A percentile compares a stretch with the other conserved stretches of the same genome.
Conservation (phyloP, 2,113 vertebrate species). For the Cariama cristata region DNA sequence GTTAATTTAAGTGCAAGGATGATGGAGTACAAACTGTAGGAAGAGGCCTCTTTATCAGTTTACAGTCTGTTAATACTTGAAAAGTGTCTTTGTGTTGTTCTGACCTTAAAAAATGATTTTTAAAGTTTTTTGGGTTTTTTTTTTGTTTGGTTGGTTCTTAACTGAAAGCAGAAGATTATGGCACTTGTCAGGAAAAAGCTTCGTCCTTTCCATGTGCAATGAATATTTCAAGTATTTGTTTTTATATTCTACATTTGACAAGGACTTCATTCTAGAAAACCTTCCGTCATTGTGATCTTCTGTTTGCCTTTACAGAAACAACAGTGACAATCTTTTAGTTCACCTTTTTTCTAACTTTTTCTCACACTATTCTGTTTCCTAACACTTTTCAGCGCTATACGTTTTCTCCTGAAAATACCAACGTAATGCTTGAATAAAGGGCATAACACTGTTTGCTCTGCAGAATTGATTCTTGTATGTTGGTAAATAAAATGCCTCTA, state of each 20-base stretch:
- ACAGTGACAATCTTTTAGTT: not conserved
- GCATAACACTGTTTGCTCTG: not conserved
- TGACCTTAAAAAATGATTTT: not conserved
- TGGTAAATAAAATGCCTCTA: slow-evolving; percentile 50
- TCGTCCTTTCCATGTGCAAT: not conserved
- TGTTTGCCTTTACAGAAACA: not conserved
- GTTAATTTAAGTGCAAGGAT: not conserved
- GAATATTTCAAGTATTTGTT: slow-evolving; percentile 10
- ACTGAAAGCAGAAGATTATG: not conserved
- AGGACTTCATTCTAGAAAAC: not conserved
- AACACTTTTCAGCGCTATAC: not conserved
- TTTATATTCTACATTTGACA: slow-evolving; percentile 1
- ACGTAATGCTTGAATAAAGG: not conserved
- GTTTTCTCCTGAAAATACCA: not conserved
- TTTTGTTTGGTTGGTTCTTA: not conserved
- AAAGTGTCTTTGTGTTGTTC: not conserved
- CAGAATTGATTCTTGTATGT: not conserved
- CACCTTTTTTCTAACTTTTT: not conserved
- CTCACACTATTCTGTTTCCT: not conserved
- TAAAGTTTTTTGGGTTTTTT: not conserved
- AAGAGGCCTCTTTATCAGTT: not conserved
- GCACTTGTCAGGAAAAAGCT: slow-evolving; percentile 7
- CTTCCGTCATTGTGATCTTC: not conserved
- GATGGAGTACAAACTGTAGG: not conserved
- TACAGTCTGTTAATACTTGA: not conserved